Evolutionary conservation across 2,113 vertebrate genomes (phyloP).

Genomic region (Ranitomeya variabilis): DNA sequence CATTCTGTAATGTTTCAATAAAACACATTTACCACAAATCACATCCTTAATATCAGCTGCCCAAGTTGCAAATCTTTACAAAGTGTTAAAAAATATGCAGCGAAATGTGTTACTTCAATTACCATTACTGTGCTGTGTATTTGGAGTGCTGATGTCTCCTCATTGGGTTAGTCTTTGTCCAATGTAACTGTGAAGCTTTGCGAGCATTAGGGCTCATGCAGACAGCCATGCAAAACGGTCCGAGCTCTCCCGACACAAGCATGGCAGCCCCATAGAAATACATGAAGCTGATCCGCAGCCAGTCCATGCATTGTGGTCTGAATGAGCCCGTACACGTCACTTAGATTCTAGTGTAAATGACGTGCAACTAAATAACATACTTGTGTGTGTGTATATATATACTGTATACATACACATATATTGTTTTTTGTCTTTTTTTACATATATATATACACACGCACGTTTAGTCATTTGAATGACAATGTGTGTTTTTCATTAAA

Average conservation of each 20-base stretch:
- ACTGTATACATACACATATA: neutral
- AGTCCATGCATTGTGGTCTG: too few relatives aligned
- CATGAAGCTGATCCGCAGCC: too few relatives aligned
- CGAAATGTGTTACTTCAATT: neutral
- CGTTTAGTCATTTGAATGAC: too few relatives aligned
- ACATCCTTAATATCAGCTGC: neutral
- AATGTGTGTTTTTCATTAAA: neutral
- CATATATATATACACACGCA: too few relatives aligned
- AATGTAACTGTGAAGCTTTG: neutral
- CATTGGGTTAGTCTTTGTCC: neutral
- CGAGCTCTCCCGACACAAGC: too few relatives aligned
- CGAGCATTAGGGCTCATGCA: neutral
- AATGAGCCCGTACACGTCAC: too few relatives aligned
- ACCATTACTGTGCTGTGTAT: neutral
- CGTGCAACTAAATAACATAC: too few relatives aligned
- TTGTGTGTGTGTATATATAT: neutral
- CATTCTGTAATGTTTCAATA: neutral
- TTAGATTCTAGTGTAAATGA: neutral
- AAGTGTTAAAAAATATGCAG: neutral
- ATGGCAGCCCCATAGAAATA: too few relatives aligned
- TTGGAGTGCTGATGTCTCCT: neutral
- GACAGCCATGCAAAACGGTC: too few relatives aligned
- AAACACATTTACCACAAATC: neutral
- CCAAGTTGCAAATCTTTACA: neutral
- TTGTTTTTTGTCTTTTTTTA: too few relatives aligned